phyloP scores from a whole-genome alignment of 2,888 invertebrate species.

The Drosophila flavopinicola region DNA sequence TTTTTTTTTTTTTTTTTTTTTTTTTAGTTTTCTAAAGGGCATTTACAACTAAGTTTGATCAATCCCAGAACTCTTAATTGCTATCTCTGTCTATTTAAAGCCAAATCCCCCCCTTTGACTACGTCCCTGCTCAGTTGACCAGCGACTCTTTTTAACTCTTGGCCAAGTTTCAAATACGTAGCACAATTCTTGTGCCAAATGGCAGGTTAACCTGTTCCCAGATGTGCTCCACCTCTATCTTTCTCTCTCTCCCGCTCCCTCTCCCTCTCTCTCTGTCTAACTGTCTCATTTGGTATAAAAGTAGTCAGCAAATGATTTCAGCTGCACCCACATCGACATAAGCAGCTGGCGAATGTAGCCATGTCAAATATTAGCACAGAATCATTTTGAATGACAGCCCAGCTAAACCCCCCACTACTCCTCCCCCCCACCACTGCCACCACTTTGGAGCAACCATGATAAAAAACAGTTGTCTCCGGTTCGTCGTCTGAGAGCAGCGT shows the following conservation, averaged over 20 bases:
- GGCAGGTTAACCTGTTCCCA: constrained; percentile 51
- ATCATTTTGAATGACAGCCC: constrained; percentile 52
- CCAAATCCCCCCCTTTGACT: background rate
- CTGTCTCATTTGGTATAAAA: constrained; percentile 6
- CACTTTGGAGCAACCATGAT: background rate
- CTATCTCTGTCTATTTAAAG: too few species aligned
- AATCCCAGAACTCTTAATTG: too few species aligned
- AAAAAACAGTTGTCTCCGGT: constrained; percentile 11
- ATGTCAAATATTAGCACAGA: constrained; percentile 54
- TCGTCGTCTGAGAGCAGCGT: too few species aligned
- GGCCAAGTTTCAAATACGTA: constrained; percentile 33
- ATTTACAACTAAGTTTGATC: too few species aligned
- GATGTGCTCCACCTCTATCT: background rate
- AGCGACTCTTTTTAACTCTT: constrained; percentile 3
- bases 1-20: too few species aligned
- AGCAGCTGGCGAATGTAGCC: constrained; percentile 15
- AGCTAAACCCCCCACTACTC: background rate
- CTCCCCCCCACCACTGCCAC: background rate
- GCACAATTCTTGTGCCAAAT: constrained; percentile 55
- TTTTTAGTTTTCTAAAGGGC: too few species aligned
- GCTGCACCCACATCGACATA: constrained; percentile 39
- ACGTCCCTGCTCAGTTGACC: constrained; percentile 9
- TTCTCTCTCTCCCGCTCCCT: too few species aligned
- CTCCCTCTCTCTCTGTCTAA: background rate
- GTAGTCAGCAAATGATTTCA: constrained; percentile 40